Evolutionary conservation across 2,113 vertebrate species (phyloP).

Genomic region (Ceyx cyanopectus): DNA sequence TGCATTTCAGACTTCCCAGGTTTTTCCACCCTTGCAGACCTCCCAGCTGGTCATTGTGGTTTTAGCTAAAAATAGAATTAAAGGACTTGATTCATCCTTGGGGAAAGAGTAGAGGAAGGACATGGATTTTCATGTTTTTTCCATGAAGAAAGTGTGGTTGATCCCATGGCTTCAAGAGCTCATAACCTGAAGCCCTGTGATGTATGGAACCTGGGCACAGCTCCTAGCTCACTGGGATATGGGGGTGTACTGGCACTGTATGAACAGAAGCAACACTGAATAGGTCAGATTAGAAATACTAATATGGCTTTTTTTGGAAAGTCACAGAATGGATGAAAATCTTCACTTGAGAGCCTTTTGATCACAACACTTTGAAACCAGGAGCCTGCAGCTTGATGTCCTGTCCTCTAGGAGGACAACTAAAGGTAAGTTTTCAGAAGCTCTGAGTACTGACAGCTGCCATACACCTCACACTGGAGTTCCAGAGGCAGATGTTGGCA

Average conservation of each 20-base stretch:
- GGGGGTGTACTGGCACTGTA: neutral
- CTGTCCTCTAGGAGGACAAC: neutral
- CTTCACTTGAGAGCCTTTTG: neutral
- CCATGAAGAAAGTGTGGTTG: neutral
- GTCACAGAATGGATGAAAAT: neutral
- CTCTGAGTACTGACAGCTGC: neutral
- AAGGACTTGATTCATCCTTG: neutral
- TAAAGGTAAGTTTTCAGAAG: neutral
- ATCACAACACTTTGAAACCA: neutral
- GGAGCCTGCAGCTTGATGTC: neutral
- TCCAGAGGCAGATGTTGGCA: neutral
- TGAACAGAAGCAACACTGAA: neutral
- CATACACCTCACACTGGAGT: neutral
- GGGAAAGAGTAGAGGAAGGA: neutral
- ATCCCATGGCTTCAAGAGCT: neutral
- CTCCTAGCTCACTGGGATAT: neutral
- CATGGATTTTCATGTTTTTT: neutral
- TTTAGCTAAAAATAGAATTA: slow-evolving; percentile 24
- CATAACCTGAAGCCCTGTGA: neutral
- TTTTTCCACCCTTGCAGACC: neutral
- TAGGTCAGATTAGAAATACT: neutral
- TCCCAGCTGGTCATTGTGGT: neutral
- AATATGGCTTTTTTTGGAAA: neutral
- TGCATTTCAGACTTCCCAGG: neutral
- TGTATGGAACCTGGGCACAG: neutral